phyloP scores from a whole-genome alignment of 2,113 vertebrate species.

The Cheilinus undulatus region DNA sequence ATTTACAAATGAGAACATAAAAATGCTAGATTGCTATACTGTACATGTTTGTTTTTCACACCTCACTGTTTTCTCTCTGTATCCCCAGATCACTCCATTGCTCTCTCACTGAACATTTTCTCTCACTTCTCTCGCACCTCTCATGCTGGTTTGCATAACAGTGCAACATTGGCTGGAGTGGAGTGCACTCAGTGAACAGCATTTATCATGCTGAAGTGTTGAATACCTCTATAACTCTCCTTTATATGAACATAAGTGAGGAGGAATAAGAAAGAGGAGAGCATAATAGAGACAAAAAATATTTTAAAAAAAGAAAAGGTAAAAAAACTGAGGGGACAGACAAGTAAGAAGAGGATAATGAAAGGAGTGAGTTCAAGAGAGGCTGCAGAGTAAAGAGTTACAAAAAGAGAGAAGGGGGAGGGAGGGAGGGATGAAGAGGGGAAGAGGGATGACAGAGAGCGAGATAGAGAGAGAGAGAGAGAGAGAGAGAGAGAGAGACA shows the following conservation, averaged over 20 bases:
- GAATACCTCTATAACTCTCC: conserved; percentile 48
- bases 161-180: conserved; percentile 64
- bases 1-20: conserved; percentile 21
- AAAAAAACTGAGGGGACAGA: background rate
- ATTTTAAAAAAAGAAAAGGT: background rate
- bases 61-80: conserved; percentile 26
- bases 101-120: conserved; percentile 36
- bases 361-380: conserved; percentile 11
- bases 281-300: conserved; percentile 3
- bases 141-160: conserved; percentile 76
- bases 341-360: conserved; percentile 4
- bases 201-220: conserved; percentile 66
- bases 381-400: conserved; percentile 8
- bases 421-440: background rate
- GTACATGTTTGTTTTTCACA: conserved; percentile 37
- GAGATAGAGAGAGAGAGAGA: background rate
- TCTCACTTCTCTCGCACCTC: conserved; percentile 51
- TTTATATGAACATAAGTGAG: conserved; percentile 46
- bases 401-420: background rate
- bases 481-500: background rate
- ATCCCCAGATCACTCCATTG: conserved; percentile 31
- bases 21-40: conserved; percentile 18
- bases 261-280: conserved; percentile 25
- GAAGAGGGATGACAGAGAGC: background rate
- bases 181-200: conserved; percentile 69